Evolutionary conservation across 2,113 vertebrate species (phyloP).

Genomic region (Meriones unguiculatus): DNA sequence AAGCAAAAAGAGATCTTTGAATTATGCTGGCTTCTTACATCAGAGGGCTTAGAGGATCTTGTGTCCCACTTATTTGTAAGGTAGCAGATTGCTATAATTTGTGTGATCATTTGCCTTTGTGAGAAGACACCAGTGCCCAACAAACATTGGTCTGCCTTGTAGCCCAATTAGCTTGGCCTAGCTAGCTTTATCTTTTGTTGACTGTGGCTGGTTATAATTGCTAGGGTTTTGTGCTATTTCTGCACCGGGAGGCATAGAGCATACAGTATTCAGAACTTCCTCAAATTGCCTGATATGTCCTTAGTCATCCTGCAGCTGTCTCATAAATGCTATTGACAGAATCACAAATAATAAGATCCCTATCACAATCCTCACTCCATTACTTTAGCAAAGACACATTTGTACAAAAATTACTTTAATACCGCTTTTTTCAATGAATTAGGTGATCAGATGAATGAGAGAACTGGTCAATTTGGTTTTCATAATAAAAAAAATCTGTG

Average conservation of each 20-base stretch:
- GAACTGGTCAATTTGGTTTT: conserved; percentile 18
- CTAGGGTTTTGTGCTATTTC: conserved; percentile 28
- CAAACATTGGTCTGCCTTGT: neutral
- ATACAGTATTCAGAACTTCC: neutral
- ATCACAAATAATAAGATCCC: neutral
- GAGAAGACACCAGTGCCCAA: neutral
- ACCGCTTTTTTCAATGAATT: neutral
- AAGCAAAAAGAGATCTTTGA: neutral
- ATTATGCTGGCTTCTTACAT: neutral
- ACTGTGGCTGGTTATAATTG: neutral
- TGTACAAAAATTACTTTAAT: conserved; percentile 1
- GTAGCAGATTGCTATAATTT: conserved; percentile 11
- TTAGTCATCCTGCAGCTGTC: neutral
- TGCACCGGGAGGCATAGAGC: neutral
- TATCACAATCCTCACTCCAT: neutral
- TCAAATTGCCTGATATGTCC: neutral
- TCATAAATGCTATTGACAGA: neutral
- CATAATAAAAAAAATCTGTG: neutral
- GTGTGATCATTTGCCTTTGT: neutral
- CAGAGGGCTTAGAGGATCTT: conserved; percentile 20
- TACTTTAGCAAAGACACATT: conserved; percentile 9
- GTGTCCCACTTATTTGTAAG: neutral
- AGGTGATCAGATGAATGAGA: neutral
- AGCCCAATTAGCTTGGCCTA: neutral
- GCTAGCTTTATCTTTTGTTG: conserved; percentile 9